Evolutionary conservation across 1,140 invertebrate species (phyloP).

Genomic region (Polypedilum vanderplanki): DNA sequence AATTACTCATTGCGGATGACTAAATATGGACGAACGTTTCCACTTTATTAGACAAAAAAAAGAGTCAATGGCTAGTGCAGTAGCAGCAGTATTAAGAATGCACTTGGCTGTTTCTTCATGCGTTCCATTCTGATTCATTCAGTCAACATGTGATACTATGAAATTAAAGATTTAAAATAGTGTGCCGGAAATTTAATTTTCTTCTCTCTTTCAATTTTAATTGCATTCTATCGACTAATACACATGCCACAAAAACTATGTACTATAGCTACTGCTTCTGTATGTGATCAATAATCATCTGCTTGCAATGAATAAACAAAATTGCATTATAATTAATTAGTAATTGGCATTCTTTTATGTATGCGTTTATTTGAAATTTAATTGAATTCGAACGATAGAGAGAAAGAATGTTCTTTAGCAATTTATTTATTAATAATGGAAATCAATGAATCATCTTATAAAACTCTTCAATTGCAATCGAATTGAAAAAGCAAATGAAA

Average conservation of each 20-base stretch:
- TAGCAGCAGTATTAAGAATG: too few species aligned
- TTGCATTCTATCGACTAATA: not conserved
- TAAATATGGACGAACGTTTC: slow-evolving; percentile 14
- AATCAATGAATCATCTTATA: too few species aligned
- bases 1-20: slow-evolving; percentile 24
- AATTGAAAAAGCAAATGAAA: too few species aligned
- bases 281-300: not conserved
- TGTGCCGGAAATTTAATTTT: slow-evolving; percentile 12
- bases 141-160: too few species aligned
- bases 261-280: not conserved
- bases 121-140: not conserved
- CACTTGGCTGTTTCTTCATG: not conserved
- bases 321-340: slow-evolving; percentile 28
- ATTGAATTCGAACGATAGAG: too few species aligned
- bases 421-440: too few species aligned
- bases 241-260: too few species aligned
- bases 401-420: too few species aligned
- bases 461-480: too few species aligned
- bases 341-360: not conserved
- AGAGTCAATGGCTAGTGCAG: not conserved
- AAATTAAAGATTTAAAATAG: not conserved
- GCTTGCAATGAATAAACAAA: not conserved
- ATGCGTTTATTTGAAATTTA: too few species aligned
- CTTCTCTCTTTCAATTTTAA: too few species aligned
- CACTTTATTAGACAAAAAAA: not conserved